Base-by-base conservation (phyloP, 1,140 invertebrate genomes). In the Musca domestica region DNA sequence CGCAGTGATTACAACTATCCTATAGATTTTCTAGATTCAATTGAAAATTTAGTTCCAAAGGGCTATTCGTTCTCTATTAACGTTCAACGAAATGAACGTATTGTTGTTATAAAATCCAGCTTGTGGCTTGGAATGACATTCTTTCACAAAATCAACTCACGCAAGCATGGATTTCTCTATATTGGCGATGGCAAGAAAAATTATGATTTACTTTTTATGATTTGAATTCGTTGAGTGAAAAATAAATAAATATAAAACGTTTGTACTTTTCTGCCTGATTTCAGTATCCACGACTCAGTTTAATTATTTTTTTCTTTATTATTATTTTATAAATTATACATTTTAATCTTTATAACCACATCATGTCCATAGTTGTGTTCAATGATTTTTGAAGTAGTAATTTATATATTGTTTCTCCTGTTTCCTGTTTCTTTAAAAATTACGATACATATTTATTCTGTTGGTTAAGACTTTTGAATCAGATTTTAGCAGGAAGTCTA, bases 91-190 rank as follows among this genome's bases (percentile, higher is more conserved):
- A 84, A 83, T 19, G 85, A 87, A 25, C 84, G 81, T 71, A 74
- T 89, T 10, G 84, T 84, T 0, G 85, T 89, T 56, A 78, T 92
- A 49, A 87, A 88, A 69, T 90, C 85, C 49, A 78, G 91, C 0
- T 87, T 88, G 73, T 93, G 91, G 91, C 88, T 89, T 0, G 91
- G 92, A 56, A 87, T 91, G 83, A 85, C 85, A 7, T 91, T 89
- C 76, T 92, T 87, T 72, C 90, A 92, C 72, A 87, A 87, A 80
- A 70, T 91, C 2, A 84, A 85, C 72, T 88, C 87, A 0, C 84
- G 86, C 1, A 86, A 89, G 66, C 86, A 88, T 71, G 91, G 91
- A 3, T 91, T 86, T 74, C 75, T 91, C 4, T 93, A 93, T 71
- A 81, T 90, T 65, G 92, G 91, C 0, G 83, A 88, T 73, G 91